Conservation (phyloP, 1,140 invertebrate species). For the Drosophila ogumai region DNA sequence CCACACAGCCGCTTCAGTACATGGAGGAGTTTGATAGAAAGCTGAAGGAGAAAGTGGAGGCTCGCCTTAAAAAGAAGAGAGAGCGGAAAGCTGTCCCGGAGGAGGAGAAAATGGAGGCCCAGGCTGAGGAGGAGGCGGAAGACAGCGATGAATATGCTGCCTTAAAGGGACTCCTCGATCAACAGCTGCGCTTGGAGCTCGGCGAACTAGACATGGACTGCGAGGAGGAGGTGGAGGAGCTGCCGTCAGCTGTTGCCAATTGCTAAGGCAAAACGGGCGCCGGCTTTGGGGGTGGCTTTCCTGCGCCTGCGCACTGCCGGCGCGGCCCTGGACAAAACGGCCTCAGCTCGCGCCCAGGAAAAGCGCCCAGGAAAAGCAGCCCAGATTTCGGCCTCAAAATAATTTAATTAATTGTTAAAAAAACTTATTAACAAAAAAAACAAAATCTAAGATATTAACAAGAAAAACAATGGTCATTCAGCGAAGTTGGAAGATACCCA, state of each 20-base stretch:
- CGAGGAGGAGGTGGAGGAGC: constrained; percentile 12
- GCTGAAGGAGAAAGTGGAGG: constrained; percentile 20
- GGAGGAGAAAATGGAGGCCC: constrained; percentile 20
- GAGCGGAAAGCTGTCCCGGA: neutral
- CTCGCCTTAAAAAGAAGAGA: constrained; percentile 6
- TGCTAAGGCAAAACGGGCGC: constrained; percentile 37
- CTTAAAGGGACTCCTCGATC: constrained; percentile 53
- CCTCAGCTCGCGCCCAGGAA: constrained; percentile 53
- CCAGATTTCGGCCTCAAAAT: constrained; percentile 24
- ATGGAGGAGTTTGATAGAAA: constrained; percentile 86
- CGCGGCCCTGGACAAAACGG: constrained; percentile 53
- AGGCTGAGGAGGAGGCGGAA: constrained; percentile 18
- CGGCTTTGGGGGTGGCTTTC: constrained; percentile 50
- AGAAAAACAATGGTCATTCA: constrained; percentile 74
- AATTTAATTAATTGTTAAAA: constrained; percentile 14
- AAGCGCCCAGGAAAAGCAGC: constrained; percentile 39
- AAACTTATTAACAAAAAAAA: neutral
- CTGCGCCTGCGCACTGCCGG: constrained; percentile 55
- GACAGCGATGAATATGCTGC: constrained; percentile 55
- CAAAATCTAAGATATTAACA: neutral
- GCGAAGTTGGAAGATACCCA: constrained; percentile 80
- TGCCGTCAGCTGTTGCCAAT: constrained; percentile 40
- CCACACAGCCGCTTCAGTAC: constrained; percentile 85
- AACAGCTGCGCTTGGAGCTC: constrained; percentile 63
- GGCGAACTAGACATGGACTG: constrained; percentile 76